phyloP scores from a whole-genome alignment of 1,140 invertebrate species.

The Bradysia coprophila region DNA sequence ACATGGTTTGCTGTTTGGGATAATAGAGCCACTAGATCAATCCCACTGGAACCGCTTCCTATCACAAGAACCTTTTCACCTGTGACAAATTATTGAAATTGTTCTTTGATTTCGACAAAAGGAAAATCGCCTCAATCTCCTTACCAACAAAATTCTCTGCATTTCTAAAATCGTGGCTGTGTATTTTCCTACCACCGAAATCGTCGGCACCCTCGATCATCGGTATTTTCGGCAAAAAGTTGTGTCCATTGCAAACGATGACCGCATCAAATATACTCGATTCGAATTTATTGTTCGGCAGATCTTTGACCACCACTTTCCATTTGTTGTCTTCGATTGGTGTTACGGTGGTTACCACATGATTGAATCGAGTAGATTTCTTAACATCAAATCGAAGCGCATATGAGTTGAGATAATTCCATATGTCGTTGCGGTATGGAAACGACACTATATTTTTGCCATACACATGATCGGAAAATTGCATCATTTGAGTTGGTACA shows the following conservation, averaged over 20 bases:
- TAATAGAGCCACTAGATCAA: not conserved
- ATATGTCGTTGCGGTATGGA: conserved; percentile 51
- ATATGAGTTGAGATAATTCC: conserved; percentile 58
- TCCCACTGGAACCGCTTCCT: not conserved
- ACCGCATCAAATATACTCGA: conserved; percentile 48
- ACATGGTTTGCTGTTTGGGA: not conserved
- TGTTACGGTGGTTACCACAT: conserved; percentile 37
- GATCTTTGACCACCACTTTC: conserved; percentile 31
- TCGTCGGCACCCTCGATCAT: not conserved
- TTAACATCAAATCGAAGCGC: conserved; percentile 47
- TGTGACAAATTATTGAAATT: too few species aligned
- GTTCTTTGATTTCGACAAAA: too few species aligned
- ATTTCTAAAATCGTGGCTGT: not conserved
- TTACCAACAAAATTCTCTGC: not conserved
- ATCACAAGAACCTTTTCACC: not conserved
- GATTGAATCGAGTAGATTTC: conserved; percentile 47
- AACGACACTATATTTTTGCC: conserved; percentile 48
- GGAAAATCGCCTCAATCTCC: too few species aligned
- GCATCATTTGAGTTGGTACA: conserved; percentile 56
- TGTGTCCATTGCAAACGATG: conserved; percentile 65
- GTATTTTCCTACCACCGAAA: not conserved
- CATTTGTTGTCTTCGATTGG: conserved; percentile 38
- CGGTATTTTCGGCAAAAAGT: too few species aligned
- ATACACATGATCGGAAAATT: conserved; percentile 47
- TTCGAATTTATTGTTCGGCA: conserved; percentile 26